These are phyloP conservation scores for Coregonus suidteri DNA, from an alignment of 2,797 vertebrate genomes.

Conservation along the genomic window DNA sequence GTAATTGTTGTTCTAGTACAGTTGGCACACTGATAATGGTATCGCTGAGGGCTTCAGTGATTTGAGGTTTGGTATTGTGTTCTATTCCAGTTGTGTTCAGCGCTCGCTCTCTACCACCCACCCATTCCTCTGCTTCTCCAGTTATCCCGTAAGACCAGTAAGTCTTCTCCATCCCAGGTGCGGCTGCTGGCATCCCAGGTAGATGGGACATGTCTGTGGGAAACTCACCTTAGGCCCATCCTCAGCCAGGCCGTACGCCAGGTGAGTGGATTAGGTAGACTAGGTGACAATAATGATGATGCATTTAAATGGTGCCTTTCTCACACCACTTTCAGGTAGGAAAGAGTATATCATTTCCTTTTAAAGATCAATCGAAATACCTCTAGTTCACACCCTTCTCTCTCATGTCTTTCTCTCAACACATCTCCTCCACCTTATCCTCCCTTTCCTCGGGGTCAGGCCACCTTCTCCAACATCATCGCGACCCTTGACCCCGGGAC, in stretches of 20 bases:
- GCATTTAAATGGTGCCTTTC: too few species aligned
- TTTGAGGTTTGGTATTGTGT: background rate
- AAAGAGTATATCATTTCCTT: too few species aligned
- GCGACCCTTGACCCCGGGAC: too few species aligned
- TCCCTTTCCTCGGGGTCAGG: too few species aligned
- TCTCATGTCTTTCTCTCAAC: slow-evolving; percentile 64
- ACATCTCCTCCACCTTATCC: slow-evolving; percentile 69
- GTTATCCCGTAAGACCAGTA: slow-evolving; percentile 72
- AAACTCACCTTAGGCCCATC: slow-evolving; percentile 79
- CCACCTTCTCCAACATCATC: too few species aligned
- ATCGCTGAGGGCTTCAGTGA: background rate
- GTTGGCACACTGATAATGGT: background rate
- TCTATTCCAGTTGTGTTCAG: background rate
- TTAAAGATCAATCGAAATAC: background rate
- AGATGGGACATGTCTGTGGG: slow-evolving; percentile 80
- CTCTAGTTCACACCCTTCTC: background rate
- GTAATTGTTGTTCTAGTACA: background rate
- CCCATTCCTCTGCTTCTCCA: slow-evolving; percentile 43
- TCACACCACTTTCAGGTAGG: too few species aligned
- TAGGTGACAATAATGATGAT: background rate
- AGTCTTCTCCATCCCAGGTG: slow-evolving; percentile 73
- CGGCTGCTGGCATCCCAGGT: slow-evolving; percentile 77
- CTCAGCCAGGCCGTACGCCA: slow-evolving; percentile 81
- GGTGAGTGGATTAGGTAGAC: slow-evolving; percentile 49
- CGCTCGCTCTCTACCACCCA: background rate